Evolutionary conservation across 2,888 invertebrate genomes (phyloP).

Genomic region (Campopleginae sp.): DNA sequence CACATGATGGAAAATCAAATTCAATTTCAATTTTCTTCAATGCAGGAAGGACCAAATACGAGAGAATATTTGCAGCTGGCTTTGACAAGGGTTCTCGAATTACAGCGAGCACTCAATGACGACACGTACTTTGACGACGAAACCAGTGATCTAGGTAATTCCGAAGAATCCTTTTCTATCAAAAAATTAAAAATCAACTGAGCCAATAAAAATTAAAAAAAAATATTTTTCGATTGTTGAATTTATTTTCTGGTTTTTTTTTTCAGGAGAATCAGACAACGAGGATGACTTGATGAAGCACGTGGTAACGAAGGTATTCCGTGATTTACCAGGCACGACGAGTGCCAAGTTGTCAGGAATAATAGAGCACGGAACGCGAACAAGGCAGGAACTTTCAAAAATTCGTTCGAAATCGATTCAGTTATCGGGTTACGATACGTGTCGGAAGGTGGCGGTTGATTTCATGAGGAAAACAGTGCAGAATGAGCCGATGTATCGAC

Average conservation of each 20-base stretch:
- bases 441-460: slow-evolving; percentile 78
- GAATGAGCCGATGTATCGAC: slow-evolving; percentile 21
- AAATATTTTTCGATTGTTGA: not conserved
- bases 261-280: slow-evolving; percentile 76
- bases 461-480: slow-evolving; percentile 78
- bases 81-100: slow-evolving; percentile 77
- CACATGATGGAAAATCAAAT: not conserved
- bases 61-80: slow-evolving; percentile 80
- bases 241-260: slow-evolving; percentile 5
- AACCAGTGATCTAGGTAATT: slow-evolving; percentile 76
- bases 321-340: slow-evolving; percentile 79
- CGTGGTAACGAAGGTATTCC: slow-evolving; percentile 79
- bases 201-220: not conserved
- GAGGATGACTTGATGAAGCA: slow-evolving; percentile 80
- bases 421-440: slow-evolving; percentile 80
- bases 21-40: not conserved
- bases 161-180: not conserved
- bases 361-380: slow-evolving; percentile 72
- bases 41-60: slow-evolving; percentile 74
- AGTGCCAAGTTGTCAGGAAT: slow-evolving; percentile 72
- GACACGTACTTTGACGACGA: slow-evolving; percentile 74
- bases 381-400: slow-evolving; percentile 71
- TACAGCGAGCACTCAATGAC: slow-evolving; percentile 79
- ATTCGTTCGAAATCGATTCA: slow-evolving; percentile 78
- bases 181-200: not conserved